Base-by-base conservation (phyloP, 2,113 vertebrate species). In the Carassius auratus region DNA sequence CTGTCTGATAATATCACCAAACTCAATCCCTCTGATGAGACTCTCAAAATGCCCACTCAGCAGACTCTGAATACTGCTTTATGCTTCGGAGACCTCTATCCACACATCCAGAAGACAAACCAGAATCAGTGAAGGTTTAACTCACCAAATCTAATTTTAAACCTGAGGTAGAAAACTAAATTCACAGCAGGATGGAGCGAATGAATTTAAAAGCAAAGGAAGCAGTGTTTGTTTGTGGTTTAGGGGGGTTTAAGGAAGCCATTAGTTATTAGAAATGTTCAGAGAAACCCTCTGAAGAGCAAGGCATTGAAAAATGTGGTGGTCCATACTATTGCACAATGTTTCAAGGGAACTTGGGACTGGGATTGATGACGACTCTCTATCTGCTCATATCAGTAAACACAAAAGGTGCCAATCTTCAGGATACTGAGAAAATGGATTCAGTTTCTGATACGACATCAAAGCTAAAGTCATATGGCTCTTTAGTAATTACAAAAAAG, bases 161-260 rank as follows among this genome's bases (percentile, higher is more conserved):
- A 77, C 84, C 84, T 89, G 86, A 87, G 84, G 84, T 87, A 89
- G 81, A 86, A 52, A 88, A 84, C 84, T 61, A 71, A 74, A 84
- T 5, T 82, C 80, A 86, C 84, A 84, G 84, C 73, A 48, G 61
- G 42, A 74, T 23, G 61, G 62, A 55, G 84, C n/a, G 12, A 23
- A 17, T 15, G 36, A 13, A 59, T 36, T 36, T 21, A 6, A 66
- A 78, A 79, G 26, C 21, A 55, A 50, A 84, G 57, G 55, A 85
- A 38, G 26, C 74, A 38, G 21, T 10, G 13, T 33, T 23, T 68
- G 64, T 33, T n/a, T 23, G 6, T 77, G 57, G 38, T 52, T 26
- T 21, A 86, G 4, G 14, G 77, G 15, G 62, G 17, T 12, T 36
- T 36, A 48, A 76, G 50, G 57, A 79, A 86, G 78, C 75, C 36